Percentiles rank a stretch among this genome's conserved stretches.
These are phyloP conservation scores for Thyatira batis DNA, from an alignment of 2,888 invertebrate genomes.

Conservation along the genomic window DNA sequence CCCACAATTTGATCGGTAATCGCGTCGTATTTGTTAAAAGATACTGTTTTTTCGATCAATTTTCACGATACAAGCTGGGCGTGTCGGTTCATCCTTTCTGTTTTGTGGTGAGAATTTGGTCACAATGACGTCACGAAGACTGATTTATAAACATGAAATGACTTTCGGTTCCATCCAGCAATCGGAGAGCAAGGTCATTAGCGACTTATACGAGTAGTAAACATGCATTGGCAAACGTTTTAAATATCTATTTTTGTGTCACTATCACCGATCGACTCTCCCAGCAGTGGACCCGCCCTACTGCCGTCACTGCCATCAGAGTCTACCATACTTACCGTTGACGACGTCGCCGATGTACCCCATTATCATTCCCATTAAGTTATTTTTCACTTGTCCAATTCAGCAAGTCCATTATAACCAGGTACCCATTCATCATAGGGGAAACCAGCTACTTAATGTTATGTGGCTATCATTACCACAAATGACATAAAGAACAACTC, in stretches of 20 bases:
- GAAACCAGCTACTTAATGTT: not conserved
- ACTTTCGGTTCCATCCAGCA: conserved; percentile 68
- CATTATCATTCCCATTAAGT: conserved; percentile 26
- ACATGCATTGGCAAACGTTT: conserved; percentile 67
- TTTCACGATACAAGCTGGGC: conserved; percentile 10
- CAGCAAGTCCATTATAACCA: not conserved
- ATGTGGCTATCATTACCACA: not conserved
- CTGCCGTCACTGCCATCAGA: conserved; percentile 28
- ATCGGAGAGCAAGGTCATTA: conserved; percentile 72
- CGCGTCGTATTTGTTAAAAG: conserved; percentile 9
- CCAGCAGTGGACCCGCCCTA: conserved; percentile 67
- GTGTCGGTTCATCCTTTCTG: conserved; percentile 32
- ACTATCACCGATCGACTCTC: conserved; percentile 47
- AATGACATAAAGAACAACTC: not conserved
- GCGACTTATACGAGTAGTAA: conserved; percentile 63
- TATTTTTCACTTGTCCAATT: conserved; percentile 4
- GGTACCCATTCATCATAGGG: not conserved
- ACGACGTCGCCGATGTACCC: conserved; percentile 2
- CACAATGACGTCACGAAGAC: conserved; percentile 74
- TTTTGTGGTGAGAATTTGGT: conserved; percentile 62
- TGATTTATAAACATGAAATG: conserved; percentile 76
- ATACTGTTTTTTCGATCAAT: conserved; percentile 11
- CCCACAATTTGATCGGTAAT: conserved; percentile 18
- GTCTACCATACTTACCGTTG: conserved; percentile 18
- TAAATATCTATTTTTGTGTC: conserved; percentile 67